phyloP scores from a whole-genome alignment of 2,113 vertebrate genomes.

The Gobius niger region DNA sequence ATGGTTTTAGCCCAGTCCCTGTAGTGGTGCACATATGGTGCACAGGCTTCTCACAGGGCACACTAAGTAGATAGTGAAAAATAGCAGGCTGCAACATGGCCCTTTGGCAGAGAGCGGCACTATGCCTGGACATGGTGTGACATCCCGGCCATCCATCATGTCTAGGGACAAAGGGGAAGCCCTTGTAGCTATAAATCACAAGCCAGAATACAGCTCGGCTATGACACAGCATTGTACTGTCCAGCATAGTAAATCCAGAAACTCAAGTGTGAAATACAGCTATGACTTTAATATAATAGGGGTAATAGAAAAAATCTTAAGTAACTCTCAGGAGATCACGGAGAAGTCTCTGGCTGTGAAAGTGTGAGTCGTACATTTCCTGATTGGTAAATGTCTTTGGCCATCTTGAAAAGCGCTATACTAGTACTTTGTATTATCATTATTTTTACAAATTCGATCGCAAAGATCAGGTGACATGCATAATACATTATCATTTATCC shows the following conservation, averaged over 20 bases:
- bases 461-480: no score
- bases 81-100: conserved; percentile 62
- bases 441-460: no score
- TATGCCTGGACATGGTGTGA: conserved; percentile 72
- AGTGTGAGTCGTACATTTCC: background rate
- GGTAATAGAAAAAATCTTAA: background rate
- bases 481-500: no score
- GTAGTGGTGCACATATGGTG: conserved; percentile 13
- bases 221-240: conserved; percentile 42
- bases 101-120: conserved; percentile 52
- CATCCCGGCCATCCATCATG: conserved; percentile 84
- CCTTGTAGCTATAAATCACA: conserved; percentile 81
- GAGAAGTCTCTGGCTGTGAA: background rate
- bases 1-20: conserved; percentile 24
- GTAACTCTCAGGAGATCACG: no score
- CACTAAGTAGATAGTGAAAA: conserved; percentile 81
- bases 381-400: no score
- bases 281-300: conserved; percentile 1
- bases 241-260: background rate
- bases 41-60: conserved; percentile 39
- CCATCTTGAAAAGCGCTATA: no score
- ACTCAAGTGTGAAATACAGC: conserved; percentile 3
- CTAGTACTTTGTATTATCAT: no score
- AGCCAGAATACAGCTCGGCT: conserved; percentile 72
- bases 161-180: conserved; percentile 72